Evolutionary conservation across 2,113 vertebrate genomes (phyloP).

Genomic region (Larimichthys crocea): DNA sequence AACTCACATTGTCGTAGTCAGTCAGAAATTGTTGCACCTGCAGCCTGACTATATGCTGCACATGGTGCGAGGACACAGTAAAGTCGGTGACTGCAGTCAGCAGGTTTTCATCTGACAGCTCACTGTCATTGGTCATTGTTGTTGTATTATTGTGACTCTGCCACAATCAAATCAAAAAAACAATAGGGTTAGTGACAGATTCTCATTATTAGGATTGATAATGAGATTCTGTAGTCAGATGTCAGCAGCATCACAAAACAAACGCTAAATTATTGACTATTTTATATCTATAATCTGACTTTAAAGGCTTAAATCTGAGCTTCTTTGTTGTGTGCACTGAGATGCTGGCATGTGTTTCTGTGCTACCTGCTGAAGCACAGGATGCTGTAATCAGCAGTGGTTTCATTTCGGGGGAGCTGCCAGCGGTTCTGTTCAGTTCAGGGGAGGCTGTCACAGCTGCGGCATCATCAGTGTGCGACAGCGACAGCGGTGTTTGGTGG

Average conservation of each 20-base stretch:
- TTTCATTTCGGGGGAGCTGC: slow-evolving; percentile 32
- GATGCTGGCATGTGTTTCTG: neutral
- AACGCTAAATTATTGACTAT: neutral
- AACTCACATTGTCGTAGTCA: neutral
- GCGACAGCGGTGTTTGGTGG: slow-evolving; percentile 35
- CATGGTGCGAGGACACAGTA: neutral
- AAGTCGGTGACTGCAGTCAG: neutral
- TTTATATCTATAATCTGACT: neutral
- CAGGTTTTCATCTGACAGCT: neutral
- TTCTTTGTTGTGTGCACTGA: neutral
- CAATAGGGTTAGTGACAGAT: no score
- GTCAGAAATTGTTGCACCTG: neutral
- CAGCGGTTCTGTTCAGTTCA: neutral
- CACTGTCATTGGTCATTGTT: neutral
- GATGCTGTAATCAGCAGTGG: slow-evolving; percentile 43
- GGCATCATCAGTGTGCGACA: slow-evolving; percentile 65
- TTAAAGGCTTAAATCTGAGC: neutral
- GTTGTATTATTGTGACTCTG: neutral
- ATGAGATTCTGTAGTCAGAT: neutral
- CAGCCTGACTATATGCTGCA: neutral
- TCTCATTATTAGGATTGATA: neutral
- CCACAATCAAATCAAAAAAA: no score
- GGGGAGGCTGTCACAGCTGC: slow-evolving; percentile 38
- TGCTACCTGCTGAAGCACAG: neutral
- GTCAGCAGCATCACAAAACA: neutral